phyloP scores from a whole-genome alignment of 2,888 invertebrate species.

The Acronicta leporina region DNA sequence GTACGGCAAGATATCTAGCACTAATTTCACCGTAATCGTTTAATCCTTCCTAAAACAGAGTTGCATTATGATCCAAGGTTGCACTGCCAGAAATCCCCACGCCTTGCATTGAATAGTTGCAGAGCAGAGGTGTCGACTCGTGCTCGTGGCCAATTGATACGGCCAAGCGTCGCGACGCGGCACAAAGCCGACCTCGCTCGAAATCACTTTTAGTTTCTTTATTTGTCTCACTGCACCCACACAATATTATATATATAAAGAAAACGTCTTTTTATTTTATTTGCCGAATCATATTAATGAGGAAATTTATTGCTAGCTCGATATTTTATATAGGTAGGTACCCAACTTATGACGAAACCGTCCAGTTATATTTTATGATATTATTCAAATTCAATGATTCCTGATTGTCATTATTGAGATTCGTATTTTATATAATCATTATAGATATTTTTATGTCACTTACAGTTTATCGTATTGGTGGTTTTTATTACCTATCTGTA shows the following conservation, averaged over 20 bases:
- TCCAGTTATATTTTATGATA: conserved; percentile 23
- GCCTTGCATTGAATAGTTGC: conserved; percentile 25
- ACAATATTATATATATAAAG: conserved; percentile 62
- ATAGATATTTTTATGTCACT: no score
- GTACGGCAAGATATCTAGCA: background rate
- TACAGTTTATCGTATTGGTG: background rate
- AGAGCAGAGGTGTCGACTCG: conserved; percentile 45
- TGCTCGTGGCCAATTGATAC: conserved; percentile 49
- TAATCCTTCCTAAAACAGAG: conserved; percentile 20
- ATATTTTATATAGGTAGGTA: conserved; percentile 7
- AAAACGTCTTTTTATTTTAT: conserved; percentile 56
- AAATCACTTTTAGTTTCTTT: conserved; percentile 72
- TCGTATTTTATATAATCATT: no score
- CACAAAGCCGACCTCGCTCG: conserved; percentile 75
- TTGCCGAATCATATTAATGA: conserved; percentile 31
- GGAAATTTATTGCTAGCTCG: conserved; percentile 40
- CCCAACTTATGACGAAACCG: conserved; percentile 2
- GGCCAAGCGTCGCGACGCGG: conserved; percentile 45
- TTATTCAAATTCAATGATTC: conserved; percentile 27
- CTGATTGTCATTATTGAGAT: background rate
- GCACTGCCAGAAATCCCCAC: conserved; percentile 21
- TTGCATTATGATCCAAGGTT: conserved; percentile 26
- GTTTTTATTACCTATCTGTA: no score
- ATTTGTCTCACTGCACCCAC: conserved; percentile 70
- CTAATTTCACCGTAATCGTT: conserved; percentile 18